Conservation (phyloP, 2,888 invertebrate species). For the Drosophila prolongata region DNA sequence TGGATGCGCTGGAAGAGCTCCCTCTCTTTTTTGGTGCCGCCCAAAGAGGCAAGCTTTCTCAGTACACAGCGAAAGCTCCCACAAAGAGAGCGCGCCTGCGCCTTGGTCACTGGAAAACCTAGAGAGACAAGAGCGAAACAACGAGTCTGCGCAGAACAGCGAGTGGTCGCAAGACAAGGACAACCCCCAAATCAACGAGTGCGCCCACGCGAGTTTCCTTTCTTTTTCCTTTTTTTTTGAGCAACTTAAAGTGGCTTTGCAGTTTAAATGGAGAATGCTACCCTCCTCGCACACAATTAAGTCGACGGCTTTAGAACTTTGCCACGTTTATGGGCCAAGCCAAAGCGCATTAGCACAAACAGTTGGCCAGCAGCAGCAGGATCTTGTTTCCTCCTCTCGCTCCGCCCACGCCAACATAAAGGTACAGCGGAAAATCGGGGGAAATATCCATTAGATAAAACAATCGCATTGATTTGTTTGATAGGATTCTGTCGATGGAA, state of each 20-base stretch:
- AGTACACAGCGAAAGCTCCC: constrained; percentile 38
- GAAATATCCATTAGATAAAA: constrained; percentile 26
- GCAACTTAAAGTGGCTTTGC: constrained; percentile 51
- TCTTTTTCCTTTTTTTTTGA: constrained; percentile 11
- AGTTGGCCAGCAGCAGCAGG: constrained; percentile 38
- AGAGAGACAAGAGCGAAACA: constrained; percentile 23
- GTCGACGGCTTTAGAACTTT: constrained; percentile 51
- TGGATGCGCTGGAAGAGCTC: constrained; percentile 26
- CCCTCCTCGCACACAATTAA: constrained; percentile 34
- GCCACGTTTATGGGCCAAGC: constrained; percentile 53
- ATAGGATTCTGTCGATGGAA: not conserved
- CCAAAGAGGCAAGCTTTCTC: constrained; percentile 52
- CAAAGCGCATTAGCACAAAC: constrained; percentile 48
- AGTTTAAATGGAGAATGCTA: constrained; percentile 41
- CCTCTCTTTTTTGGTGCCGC: constrained; percentile 53
- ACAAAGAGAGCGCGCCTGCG: constrained; percentile 23
- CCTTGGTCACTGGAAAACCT: constrained; percentile 39
- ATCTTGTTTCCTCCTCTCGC: constrained; percentile 3
- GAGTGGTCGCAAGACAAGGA: constrained; percentile 41
- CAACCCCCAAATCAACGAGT: constrained; percentile 29
- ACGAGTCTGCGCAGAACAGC: constrained; percentile 32
- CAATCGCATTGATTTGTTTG: constrained; percentile 36
- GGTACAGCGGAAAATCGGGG: constrained; percentile 16
- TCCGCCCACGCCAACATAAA: not conserved
- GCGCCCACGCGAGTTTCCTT: constrained; percentile 37